A percentile compares a stretch with the other conserved stretches of the same genome.
Conservation (phyloP, 1,140 invertebrate genomes). For the Atta cephalotes region DNA sequence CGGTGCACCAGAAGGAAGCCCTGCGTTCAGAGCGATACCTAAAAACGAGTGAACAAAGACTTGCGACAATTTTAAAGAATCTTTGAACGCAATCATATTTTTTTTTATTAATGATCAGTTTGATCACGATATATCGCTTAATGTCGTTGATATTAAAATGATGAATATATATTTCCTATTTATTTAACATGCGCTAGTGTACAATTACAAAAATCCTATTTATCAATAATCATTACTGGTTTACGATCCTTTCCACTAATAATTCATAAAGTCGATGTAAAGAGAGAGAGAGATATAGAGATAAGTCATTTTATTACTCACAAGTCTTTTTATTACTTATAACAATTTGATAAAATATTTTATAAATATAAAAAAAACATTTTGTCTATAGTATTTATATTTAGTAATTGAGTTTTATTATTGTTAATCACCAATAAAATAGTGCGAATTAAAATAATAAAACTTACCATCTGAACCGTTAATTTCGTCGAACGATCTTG, state of each 20-base stretch:
- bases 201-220: no score
- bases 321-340: no score
- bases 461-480: constrained; percentile 95
- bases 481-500: constrained; percentile 93
- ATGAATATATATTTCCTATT: neutral
- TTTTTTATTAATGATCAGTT: no score
- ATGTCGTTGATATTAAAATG: no score
- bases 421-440: neutral
- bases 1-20: constrained; percentile 89
- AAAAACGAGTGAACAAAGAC: constrained; percentile 19
- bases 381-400: neutral
- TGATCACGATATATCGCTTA: no score
- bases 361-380: no score
- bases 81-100: neutral
- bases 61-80: neutral
- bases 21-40: constrained; percentile 82
- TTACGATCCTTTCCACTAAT: no score
- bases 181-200: neutral
- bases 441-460: constrained; percentile 33
- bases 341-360: no score
- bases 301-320: no score
- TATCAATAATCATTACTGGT: no score
- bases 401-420: neutral
- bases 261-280: no score
- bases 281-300: no score